Conservation (phyloP, 2,113 vertebrate genomes). For the Lota lota region DNA sequence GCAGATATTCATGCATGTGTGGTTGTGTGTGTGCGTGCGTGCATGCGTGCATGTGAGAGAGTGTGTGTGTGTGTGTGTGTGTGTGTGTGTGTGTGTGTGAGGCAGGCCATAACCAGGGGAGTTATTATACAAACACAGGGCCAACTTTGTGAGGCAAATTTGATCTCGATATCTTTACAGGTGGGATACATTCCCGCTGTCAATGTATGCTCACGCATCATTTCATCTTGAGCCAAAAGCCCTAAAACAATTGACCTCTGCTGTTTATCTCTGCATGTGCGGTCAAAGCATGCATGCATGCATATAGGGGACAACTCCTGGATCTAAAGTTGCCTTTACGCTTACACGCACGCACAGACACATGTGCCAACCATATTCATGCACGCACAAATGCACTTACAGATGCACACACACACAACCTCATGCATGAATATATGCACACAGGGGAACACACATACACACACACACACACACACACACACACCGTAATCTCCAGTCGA, state of each 20-base stretch:
- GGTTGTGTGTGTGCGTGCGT: not conserved
- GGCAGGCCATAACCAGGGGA: constrained; percentile 30
- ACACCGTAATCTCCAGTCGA: constrained; percentile 30
- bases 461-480: constrained; percentile 9
- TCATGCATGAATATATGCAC: no score
- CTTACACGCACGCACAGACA: constrained; percentile 3
- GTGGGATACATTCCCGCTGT: no score
- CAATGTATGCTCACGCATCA: no score
- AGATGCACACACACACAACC: not conserved
- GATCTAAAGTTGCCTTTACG: no score
- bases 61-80: not conserved
- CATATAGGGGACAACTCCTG: not conserved
- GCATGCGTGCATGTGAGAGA: not conserved
- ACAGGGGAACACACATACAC: not conserved
- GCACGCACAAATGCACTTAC: not conserved
- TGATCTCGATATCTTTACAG: no score
- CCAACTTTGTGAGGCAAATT: no score
- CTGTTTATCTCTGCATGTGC: no score
- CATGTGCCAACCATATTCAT: not conserved
- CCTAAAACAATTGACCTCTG: no score
- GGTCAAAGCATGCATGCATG: no score
- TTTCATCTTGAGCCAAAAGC: no score
- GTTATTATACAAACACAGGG: constrained; percentile 20
- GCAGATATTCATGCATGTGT: not conserved
- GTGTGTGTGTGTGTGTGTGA: constrained; percentile 16